Base-by-base conservation (phyloP, 1,140 invertebrate species). In the Halesus radiatus region DNA sequence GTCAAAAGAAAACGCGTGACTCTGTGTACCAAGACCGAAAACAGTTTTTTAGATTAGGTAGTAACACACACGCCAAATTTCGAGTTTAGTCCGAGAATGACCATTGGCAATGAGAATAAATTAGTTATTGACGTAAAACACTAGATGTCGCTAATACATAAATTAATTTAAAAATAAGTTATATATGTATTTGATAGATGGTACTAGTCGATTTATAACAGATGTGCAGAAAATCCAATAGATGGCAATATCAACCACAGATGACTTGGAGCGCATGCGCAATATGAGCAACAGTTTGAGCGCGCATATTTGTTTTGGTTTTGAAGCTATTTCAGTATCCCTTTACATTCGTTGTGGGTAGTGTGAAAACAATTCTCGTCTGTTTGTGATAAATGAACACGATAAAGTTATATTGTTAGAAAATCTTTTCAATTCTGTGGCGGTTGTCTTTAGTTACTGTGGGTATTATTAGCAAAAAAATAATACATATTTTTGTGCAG, bases 271-370 rank as follows among this genome's bases (percentile, higher is more conserved):
- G 54, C 54, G 74, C 72, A 54, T 56, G 72, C 72, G 72, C 72
- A 74, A n/a, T 74, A n/a, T 4, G 74, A 16, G 13, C 13, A 10
- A 62, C 18, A 45, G 16, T 76, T 76, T 56, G 20, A 76, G 74
- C 74, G 74, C 54, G 74, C 29, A 76, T 20, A 56, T 76, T 76
- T 76, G 74, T 76, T 76, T 76, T 76, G 74, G 74, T 76, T 76
- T 76, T 50, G 22, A 45, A 15, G 29, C 16, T 56, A 23, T 60
- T 62, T 76, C 74, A 76, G 74, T 76, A 76, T 76, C 32, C 74
- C 29, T 45, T 37, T 37, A 62, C 54, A 32, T 62, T 76, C 74
- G 74, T 23, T 3, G 54, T 62, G 56, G 29, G 56, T 6, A 62
- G 74, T 62, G 32, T 76, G 29, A 29, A 22, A 32, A 32, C n/a